These are phyloP conservation scores for Triplophysa siluroides DNA, from an alignment of 2,113 vertebrate genomes.

Conservation along the genomic window DNA sequence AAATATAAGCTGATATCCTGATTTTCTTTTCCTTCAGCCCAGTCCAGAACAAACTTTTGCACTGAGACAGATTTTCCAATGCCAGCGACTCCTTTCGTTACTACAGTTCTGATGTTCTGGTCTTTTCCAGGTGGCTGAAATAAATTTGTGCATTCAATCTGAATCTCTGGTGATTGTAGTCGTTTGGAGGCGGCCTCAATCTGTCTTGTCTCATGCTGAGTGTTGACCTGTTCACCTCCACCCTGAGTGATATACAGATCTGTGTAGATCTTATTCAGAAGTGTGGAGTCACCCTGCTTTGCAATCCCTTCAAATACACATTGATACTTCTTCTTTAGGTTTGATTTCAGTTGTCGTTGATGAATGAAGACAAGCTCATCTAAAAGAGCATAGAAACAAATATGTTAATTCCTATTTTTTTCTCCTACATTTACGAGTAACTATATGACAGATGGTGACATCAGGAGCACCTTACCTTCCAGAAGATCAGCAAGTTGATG, in stretches of 20 bases:
- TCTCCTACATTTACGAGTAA: background rate
- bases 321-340: slow-evolving; percentile 1
- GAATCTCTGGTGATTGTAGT: background rate
- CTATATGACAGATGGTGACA: background rate
- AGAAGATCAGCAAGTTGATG: slow-evolving; percentile 22
- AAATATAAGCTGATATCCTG: slow-evolving; percentile 26
- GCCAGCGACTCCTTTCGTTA: slow-evolving; percentile 20
- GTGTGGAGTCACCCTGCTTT: slow-evolving; percentile 28
- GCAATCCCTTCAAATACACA: slow-evolving; percentile 36
- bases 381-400: background rate
- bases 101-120: slow-evolving; percentile 1
- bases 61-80: slow-evolving; percentile 8
- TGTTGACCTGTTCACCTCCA: background rate
- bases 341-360: background rate
- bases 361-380: slow-evolving; percentile 9
- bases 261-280: slow-evolving; percentile 36
- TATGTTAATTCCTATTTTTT: background rate
- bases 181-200: slow-evolving; percentile 4
- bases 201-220: background rate
- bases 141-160: slow-evolving; percentile 4
- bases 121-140: slow-evolving; percentile 14
- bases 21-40: slow-evolving; percentile 29
- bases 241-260: slow-evolving; percentile 30
- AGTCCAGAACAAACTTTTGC: slow-evolving; percentile 22
- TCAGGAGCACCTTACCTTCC: slow-evolving; percentile 17